Evolutionary conservation across 2,797 vertebrate genomes (phyloP), one percentile per base, ranked within the genome.

Genomic region (Malacoraja senta): DNA sequence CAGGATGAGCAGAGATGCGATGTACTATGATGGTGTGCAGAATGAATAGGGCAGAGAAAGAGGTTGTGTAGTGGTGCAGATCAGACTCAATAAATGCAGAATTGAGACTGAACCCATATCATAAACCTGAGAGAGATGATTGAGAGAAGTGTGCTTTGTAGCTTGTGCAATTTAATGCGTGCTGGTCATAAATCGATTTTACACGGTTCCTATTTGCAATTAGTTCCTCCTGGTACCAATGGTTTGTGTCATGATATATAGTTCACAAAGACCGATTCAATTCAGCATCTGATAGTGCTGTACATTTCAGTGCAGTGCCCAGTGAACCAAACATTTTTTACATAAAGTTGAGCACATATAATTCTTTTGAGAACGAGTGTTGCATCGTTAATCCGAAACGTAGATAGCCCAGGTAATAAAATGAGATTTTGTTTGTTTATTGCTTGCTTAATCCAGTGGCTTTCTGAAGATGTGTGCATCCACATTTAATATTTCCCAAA

Each of bases 151-250:
- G n/a, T 65, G 17, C 21, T 88, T 35, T 68, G 32, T 21, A 88
- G 32, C n/a, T 68, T 35, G 84, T 93, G 44, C 44, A 32, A 68
- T 77, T 58, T 35, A 90, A 78, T 88, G 84, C 12, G 32, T 90
- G n/a, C n/a, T 58, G 72, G 84, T 35, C n/a, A 32, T 78, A 19
- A 65, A 91, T 61, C 13, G n/a, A 93, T 63, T 88, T 29, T 65
- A 72, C 63, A 32, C 72, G 38, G 38, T 78, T 93, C 88, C 68
- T 78, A 76, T 90, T 93, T 93, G 84, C 78, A 88, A 93, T 93
- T 93, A 90, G 93, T 90, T 93, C 63, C 71, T 91, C 83, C 61
- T 93, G 83, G 76, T 93, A 88, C 68, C 58, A 63, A 24, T 65
- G 53, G 38, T 58, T 35, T 93, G 35, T 71, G 76, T n/a, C 93